Evolutionary conservation across 2,888 invertebrate species (phyloP).

Genomic region (Drosophila anceps): DNA sequence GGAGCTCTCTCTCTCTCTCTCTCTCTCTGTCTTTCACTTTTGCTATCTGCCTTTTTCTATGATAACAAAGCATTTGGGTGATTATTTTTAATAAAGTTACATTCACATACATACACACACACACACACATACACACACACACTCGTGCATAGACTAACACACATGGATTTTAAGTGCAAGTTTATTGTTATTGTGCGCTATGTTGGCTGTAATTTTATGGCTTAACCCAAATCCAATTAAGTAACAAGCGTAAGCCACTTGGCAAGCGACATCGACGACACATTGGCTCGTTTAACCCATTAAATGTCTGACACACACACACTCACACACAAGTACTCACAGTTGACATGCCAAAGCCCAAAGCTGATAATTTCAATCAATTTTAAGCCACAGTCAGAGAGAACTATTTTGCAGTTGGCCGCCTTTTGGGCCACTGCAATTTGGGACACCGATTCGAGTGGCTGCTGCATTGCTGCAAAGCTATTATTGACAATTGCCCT

Average conservation of each 20-base stretch:
- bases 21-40: background rate
- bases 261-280: conserved; percentile 79
- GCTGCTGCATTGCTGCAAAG: conserved; percentile 24
- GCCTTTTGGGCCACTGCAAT: conserved; percentile 50
- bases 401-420: conserved; percentile 59
- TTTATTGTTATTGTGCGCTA: conserved; percentile 74
- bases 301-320: conserved; percentile 54
- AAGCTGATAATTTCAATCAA: conserved; percentile 82
- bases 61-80: conserved; percentile 62
- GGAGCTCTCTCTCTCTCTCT: background rate
- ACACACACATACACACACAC: conserved; percentile 18
- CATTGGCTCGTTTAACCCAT: conserved; percentile 80
- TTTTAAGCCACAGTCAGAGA: conserved; percentile 69
- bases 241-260: conserved; percentile 80
- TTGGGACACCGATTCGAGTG: conserved; percentile 40
- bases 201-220: conserved; percentile 75
- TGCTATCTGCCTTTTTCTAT: conserved; percentile 9
- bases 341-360: conserved; percentile 72
- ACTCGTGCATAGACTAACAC: no score
- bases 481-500: conserved; percentile 22
- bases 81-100: conserved; percentile 66
- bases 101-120: conserved; percentile 1
- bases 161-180: conserved; percentile 59
- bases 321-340: conserved; percentile 12
- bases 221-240: conserved; percentile 80